phyloP scores from a whole-genome alignment of 2,797 vertebrate species.

The Remorina albescens region DNA sequence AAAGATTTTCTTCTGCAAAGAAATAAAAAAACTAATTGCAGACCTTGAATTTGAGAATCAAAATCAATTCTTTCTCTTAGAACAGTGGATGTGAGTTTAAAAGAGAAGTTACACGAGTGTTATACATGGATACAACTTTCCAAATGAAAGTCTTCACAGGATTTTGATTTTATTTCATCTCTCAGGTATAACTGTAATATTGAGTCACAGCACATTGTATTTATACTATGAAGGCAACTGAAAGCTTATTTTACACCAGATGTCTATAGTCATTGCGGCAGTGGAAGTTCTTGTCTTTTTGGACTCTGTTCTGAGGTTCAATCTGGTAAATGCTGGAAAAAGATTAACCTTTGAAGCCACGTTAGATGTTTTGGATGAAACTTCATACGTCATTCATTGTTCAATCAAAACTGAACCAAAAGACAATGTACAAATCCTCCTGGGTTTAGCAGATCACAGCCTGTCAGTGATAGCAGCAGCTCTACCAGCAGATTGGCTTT shows the following conservation, averaged over 20 bases:
- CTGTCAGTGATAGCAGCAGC: background rate
- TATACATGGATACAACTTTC: constrained; percentile 9
- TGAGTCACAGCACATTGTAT: background rate
- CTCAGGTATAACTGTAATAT: background rate
- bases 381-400: background rate
- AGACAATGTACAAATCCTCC: background rate
- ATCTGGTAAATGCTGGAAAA: background rate
- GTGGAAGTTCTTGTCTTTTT: background rate
- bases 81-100: constrained; percentile 22
- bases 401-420: background rate
- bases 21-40: constrained; percentile 50
- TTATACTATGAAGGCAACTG: background rate
- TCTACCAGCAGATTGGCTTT: background rate
- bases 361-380: background rate
- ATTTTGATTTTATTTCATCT: background rate
- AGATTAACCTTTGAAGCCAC: background rate
- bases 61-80: constrained; percentile 40
- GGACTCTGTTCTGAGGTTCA: background rate
- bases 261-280: background rate
- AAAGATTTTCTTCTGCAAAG: constrained; percentile 48
- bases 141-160: background rate
- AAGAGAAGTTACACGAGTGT: constrained; percentile 18
- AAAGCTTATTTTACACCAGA: background rate
- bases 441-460: background rate
- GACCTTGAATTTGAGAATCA: constrained; percentile 33